These are phyloP conservation scores for Dione juno DNA, from an alignment of 2,888 invertebrate genomes.

Conservation along the genomic window DNA sequence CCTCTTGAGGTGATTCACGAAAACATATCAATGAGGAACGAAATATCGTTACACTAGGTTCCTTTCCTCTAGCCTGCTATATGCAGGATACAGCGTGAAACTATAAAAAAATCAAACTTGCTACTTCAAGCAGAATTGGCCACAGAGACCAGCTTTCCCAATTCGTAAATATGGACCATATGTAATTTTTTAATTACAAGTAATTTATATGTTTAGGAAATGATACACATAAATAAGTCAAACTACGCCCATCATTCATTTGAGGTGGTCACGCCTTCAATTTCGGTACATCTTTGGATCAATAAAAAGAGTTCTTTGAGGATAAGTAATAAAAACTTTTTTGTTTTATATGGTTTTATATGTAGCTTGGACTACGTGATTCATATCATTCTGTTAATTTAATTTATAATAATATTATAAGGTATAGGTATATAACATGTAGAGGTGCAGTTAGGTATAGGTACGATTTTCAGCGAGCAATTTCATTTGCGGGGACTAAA, in stretches of 20 bases:
- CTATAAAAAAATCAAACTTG: not conserved
- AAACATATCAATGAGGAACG: too few relatives aligned
- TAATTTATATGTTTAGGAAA: constrained; percentile 17
- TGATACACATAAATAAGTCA: constrained; percentile 30
- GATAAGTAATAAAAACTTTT: constrained; percentile 6
- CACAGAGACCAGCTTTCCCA: too few relatives aligned
- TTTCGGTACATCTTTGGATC: constrained; percentile 36
- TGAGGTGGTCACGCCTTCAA: constrained; percentile 39
- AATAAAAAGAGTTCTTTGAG: constrained; percentile 28
- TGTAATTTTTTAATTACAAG: not conserved
- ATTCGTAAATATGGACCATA: not conserved
- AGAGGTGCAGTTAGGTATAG: too few relatives aligned
- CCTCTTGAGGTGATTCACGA: too few relatives aligned
- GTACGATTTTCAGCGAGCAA: too few relatives aligned
- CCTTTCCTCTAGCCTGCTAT: too few relatives aligned
- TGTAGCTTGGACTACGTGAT: not conserved
- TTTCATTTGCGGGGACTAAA: too few relatives aligned
- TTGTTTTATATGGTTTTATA: not conserved
- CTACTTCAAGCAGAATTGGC: not conserved
- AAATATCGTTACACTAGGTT: too few relatives aligned
- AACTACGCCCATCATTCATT: constrained; percentile 42
- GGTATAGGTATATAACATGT: too few relatives aligned
- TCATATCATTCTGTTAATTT: not conserved
- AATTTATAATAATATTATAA: not conserved
- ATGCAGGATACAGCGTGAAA: too few relatives aligned